Percentiles rank a stretch among this genome's conserved stretches.
Conservation (phyloP, 2,113 vertebrate genomes). For the Ammodramus savannarum region DNA sequence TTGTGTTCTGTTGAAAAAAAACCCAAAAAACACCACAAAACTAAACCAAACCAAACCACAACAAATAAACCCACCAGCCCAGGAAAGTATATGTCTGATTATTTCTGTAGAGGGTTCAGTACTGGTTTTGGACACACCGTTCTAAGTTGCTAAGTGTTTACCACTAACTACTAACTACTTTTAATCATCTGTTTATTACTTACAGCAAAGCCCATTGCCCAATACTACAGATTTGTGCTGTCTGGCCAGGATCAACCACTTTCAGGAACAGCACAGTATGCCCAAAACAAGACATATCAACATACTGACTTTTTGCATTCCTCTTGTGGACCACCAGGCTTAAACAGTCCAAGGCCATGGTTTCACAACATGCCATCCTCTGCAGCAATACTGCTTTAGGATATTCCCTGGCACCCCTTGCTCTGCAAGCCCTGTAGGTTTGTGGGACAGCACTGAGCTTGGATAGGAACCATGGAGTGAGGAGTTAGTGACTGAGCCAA, state of each 20-base stretch:
- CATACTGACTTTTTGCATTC: not conserved
- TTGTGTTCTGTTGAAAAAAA: not conserved
- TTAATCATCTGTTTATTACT: not conserved
- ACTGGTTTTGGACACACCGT: not conserved
- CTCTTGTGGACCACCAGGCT: not conserved
- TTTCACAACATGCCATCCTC: not conserved
- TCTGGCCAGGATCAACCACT: not conserved
- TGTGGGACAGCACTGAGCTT: not conserved
- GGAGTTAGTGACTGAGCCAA: not conserved
- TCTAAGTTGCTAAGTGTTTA: not conserved
- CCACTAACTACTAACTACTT: not conserved
- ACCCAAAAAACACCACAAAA: accelerated
- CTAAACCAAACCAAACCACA: not conserved
- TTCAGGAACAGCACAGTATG: not conserved
- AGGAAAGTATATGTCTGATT: not conserved
- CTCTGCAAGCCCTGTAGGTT: not conserved
- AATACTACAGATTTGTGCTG: not conserved
- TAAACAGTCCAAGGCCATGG: not conserved
- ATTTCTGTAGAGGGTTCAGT: not conserved
- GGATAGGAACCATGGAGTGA: not conserved
- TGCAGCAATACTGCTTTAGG: not conserved
- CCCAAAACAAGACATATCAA: not conserved
- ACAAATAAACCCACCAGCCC: not conserved
- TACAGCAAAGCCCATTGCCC: not conserved
- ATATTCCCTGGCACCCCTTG: not conserved